Evolutionary conservation across 2,888 invertebrate species (phyloP).

Genomic region (Hemaris fuciformis): DNA sequence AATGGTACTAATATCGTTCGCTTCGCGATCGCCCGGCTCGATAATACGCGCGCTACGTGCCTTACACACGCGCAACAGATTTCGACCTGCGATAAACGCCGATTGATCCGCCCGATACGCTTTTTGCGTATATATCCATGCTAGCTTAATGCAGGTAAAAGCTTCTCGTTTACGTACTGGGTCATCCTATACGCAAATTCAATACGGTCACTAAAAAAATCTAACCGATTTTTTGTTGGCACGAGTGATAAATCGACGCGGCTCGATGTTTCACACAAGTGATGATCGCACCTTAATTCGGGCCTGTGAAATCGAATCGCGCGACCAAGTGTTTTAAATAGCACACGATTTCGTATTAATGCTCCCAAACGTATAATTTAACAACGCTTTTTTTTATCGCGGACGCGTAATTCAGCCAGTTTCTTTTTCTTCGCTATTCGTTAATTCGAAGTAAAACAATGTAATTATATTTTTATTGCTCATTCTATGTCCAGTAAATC

Average conservation of each 20-base stretch:
- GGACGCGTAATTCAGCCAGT: slow-evolving; percentile 52
- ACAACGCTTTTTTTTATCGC: slow-evolving; percentile 41
- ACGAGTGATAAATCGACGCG: background rate
- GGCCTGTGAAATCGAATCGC: slow-evolving; percentile 28
- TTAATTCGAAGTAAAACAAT: slow-evolving; percentile 65
- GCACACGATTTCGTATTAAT: slow-evolving; percentile 47
- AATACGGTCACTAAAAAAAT: slow-evolving; percentile 6
- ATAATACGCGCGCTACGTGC: slow-evolving; percentile 68
- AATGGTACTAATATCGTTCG: slow-evolving; percentile 78
- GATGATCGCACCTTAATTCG: slow-evolving; percentile 16
- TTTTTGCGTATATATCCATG: slow-evolving; percentile 77
- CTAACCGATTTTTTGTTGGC: background rate
- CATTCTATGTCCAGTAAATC: slow-evolving; percentile 76
- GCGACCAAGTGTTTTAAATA: slow-evolving; percentile 42
- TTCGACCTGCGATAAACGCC: slow-evolving; percentile 68
- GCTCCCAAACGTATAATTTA: slow-evolving; percentile 53
- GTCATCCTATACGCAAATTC: slow-evolving; percentile 11
- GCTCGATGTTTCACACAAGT: slow-evolving; percentile 11
- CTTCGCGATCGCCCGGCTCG: slow-evolving; percentile 64
- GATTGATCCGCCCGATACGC: slow-evolving; percentile 76
- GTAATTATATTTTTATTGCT: slow-evolving; percentile 78
- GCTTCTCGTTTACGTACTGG: slow-evolving; percentile 13
- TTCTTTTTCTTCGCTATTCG: slow-evolving; percentile 55
- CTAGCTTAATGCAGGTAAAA: slow-evolving; percentile 56
- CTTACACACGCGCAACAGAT: slow-evolving; percentile 77